These are phyloP conservation scores for Helogale parvula DNA, from an alignment of 2,113 vertebrate genomes.

Conservation along the genomic window DNA sequence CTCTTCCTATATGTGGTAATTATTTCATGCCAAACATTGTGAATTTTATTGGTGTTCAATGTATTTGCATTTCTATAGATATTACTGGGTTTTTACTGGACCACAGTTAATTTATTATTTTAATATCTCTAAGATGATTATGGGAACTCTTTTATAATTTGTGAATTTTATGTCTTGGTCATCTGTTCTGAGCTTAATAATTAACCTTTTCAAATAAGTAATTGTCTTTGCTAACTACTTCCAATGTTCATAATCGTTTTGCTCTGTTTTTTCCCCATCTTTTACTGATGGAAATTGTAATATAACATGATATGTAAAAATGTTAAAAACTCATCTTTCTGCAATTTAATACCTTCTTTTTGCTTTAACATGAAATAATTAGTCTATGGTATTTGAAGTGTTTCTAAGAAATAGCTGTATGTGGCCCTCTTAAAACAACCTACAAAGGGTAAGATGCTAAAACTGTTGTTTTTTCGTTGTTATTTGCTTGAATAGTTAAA, in stretches of 20 bases:
- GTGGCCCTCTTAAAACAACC: slow-evolving; percentile 64
- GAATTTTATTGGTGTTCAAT: background rate
- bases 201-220: background rate
- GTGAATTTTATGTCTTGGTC: background rate
- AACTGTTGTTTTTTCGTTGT: background rate
- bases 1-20: background rate
- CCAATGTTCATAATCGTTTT: background rate
- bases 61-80: background rate
- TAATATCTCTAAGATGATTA: background rate
- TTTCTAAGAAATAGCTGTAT: slow-evolving; percentile 75
- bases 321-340: background rate
- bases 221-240: background rate
- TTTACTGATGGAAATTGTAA: background rate
- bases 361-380: slow-evolving; percentile 73
- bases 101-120: background rate
- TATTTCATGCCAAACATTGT: background rate
- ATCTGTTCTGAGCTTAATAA: background rate
- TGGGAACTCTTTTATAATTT: background rate
- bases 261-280: background rate
- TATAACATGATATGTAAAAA: background rate
- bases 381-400: slow-evolving; percentile 66
- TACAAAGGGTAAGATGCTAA: slow-evolving; percentile 51
- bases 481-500: slow-evolving; percentile 44
- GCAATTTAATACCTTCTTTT: slow-evolving; percentile 66
- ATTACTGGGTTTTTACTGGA: background rate